phyloP scores from a whole-genome alignment of 2,113 vertebrate species.

The Albula glossodonta region DNA sequence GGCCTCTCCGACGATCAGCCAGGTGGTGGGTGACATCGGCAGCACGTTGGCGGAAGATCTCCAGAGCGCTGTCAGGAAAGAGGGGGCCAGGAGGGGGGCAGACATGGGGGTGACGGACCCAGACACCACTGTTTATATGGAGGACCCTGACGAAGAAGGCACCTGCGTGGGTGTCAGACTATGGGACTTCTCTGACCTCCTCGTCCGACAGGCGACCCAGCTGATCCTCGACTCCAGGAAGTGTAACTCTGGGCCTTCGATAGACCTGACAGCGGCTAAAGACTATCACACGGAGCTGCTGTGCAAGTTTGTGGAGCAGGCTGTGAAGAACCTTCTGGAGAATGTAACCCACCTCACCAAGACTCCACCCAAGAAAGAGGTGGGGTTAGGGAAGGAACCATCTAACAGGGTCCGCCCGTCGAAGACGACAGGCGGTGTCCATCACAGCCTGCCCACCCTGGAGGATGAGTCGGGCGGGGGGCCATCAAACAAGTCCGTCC shows the following conservation, averaged over 20 bases:
- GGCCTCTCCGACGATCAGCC: not conserved
- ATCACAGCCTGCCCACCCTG: not conserved
- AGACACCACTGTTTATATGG: not conserved
- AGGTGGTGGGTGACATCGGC: not conserved
- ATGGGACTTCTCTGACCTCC: not conserved
- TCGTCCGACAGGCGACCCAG: not conserved
- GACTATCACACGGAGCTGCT: not conserved
- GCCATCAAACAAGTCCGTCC: not conserved
- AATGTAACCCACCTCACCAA: not conserved
- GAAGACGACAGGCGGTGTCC: not conserved
- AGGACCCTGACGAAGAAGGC: not conserved
- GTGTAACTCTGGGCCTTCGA: not conserved
- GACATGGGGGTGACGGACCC: not conserved
- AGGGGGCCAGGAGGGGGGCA: not conserved
- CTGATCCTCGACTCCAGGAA: not conserved
- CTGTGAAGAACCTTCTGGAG: constrained; percentile 3
- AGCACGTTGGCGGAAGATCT: not conserved
- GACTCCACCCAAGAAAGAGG: not conserved
- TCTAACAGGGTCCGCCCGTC: not conserved
- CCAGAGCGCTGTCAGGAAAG: not conserved
- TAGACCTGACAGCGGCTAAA: not conserved
- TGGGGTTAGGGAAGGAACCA: not conserved
- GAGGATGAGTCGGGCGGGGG: not conserved
- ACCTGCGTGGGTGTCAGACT: not conserved
- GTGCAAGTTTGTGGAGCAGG: not conserved